Conservation (phyloP, 2,797 vertebrate species). For the Distichodus sexfasciatus region DNA sequence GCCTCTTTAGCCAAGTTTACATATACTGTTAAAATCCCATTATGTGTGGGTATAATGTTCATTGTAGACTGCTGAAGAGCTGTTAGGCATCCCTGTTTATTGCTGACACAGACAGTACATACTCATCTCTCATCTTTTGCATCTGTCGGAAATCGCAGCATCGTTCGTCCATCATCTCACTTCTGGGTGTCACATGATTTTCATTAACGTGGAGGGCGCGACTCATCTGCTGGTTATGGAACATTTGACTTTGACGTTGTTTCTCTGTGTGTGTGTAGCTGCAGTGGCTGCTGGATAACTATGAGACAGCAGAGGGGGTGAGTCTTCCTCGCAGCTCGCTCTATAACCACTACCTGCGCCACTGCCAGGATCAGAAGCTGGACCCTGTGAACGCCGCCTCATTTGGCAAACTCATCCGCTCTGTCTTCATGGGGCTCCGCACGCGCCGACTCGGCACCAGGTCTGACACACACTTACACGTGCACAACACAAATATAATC, state of each 20-base stretch:
- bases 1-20: no score
- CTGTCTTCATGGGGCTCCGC: slow-evolving; percentile 94
- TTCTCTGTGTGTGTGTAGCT: slow-evolving; percentile 81
- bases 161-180: no score
- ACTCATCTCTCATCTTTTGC: background rate
- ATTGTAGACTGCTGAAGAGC: background rate
- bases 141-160: no score
- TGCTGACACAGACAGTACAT: background rate
- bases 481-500: no score
- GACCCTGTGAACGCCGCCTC: slow-evolving; percentile 96
- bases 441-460: slow-evolving; percentile 94
- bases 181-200: no score
- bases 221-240: background rate
- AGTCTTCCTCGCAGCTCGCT: slow-evolving; percentile 92
- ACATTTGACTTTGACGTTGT: no score
- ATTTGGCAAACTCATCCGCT: slow-evolving; percentile 96
- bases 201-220: no score
- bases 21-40: no score
- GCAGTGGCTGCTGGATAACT: slow-evolving; percentile 97
- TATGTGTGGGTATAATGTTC: background rate
- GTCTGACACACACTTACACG: slow-evolving; percentile 58
- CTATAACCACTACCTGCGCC: slow-evolving; percentile 93
- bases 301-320: slow-evolving; percentile 93
- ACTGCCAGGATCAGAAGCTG: slow-evolving; percentile 97
- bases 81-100: background rate